Percentiles rank a stretch among this genome's conserved stretches.
phyloP scores from a whole-genome alignment of 2,113 vertebrate species.

The Aphelocoma coerulescens region DNA sequence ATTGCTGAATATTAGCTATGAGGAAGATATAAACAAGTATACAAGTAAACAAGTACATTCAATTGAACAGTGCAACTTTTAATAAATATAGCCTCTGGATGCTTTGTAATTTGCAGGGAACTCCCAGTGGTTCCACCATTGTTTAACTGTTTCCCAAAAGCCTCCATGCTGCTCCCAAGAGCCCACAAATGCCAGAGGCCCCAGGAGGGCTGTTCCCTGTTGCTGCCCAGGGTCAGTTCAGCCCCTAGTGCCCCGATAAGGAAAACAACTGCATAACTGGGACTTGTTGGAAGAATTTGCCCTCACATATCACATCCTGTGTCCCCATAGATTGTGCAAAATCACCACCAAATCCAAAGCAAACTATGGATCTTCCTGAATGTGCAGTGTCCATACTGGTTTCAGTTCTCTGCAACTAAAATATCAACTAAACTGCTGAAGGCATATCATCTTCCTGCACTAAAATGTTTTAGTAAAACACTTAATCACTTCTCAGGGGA shows the following conservation, averaged over 20 bases:
- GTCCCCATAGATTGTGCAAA: accelerated
- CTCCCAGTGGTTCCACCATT: not conserved
- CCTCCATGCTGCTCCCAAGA: not conserved
- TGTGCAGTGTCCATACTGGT: not conserved
- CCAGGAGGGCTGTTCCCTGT: not conserved
- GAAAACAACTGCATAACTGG: not conserved
- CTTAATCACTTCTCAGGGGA: not conserved
- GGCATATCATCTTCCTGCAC: not conserved
- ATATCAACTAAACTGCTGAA: not conserved
- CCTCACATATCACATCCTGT: accelerated
- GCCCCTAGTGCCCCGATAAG: not conserved
- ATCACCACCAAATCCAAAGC: not conserved
- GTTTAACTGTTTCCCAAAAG: not conserved
- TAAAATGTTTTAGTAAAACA: not conserved
- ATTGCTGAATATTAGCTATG: conserved; percentile 94
- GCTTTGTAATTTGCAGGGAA: not conserved
- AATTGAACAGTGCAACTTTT: not conserved
- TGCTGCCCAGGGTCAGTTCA: too few relatives aligned
- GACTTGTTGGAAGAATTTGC: not conserved
- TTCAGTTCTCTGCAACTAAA: not conserved
- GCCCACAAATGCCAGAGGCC: not conserved
- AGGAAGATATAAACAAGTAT: not conserved
- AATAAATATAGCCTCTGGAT: not conserved
- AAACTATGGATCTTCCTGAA: not conserved
- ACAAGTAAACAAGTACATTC: not conserved